Conservation (phyloP, 2,888 invertebrate species). For the Molorchus minor region DNA sequence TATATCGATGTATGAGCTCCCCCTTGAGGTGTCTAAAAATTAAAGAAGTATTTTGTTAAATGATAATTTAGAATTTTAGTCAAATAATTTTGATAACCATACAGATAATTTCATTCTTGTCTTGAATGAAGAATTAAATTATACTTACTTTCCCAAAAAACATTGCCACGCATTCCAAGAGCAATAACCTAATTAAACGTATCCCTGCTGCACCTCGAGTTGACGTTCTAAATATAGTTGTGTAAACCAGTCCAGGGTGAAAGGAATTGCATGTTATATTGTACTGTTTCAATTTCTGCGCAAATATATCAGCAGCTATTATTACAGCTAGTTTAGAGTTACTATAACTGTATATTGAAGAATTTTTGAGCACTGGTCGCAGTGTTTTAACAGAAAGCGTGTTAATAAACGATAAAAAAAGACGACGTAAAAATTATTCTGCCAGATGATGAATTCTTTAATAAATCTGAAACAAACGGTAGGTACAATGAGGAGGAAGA, state of each 20-base stretch:
- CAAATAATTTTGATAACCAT: no score
- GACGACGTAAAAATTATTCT: constrained; percentile 39
- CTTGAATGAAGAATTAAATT: no score
- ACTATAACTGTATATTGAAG: no score
- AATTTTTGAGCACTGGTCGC: no score
- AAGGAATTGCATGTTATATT: constrained; percentile 23
- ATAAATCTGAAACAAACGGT: constrained; percentile 31
- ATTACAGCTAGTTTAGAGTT: constrained; percentile 17
- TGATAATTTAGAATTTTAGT: no score
- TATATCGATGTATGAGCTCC: constrained; percentile 31
- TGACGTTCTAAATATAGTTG: constrained; percentile 8
- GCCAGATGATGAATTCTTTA: constrained; percentile 34
- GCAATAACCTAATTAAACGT: background rate
- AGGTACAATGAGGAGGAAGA: no score
- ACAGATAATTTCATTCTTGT: no score
- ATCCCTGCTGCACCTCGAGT: background rate
- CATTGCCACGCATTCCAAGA: background rate
- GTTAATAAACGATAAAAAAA: background rate
- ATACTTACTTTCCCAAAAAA: constrained; percentile 3
- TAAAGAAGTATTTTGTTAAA: no score
- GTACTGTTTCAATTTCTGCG: constrained; percentile 16
- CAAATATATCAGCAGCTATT: constrained; percentile 13
- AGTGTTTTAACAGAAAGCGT: background rate
- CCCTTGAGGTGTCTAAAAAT: constrained; percentile 28
- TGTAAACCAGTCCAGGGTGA: constrained; percentile 21